These are phyloP conservation scores for Willisornis vidua DNA, from an alignment of 2,113 vertebrate species.

Conservation along the genomic window DNA sequence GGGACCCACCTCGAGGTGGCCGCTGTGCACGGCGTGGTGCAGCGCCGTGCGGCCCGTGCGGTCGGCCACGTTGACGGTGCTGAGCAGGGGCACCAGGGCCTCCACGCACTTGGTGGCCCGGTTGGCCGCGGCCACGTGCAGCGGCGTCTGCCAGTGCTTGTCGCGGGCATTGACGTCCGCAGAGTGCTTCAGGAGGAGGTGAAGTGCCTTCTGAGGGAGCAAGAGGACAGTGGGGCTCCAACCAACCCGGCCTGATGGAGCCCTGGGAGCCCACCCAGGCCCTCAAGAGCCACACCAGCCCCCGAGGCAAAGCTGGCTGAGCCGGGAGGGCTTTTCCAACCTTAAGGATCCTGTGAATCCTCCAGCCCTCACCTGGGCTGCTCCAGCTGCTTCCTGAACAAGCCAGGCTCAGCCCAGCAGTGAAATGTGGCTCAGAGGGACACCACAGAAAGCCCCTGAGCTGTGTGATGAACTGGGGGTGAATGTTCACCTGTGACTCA, in stretches of 20 bases:
- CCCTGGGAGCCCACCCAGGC: fast-evolving
- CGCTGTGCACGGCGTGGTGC: constrained; percentile 92
- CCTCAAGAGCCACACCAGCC: neutral
- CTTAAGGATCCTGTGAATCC: neutral
- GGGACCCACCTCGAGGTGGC: constrained; percentile 83
- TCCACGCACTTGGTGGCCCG: constrained; percentile 87
- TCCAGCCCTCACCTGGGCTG: neutral
- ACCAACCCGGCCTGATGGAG: fast-evolving
- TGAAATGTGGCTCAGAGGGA: neutral
- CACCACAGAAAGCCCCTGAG: neutral
- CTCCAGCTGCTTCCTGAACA: neutral
- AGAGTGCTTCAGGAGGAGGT: constrained; percentile 86
- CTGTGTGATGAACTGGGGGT: fast-evolving
- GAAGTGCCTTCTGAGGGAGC: constrained; percentile 83
- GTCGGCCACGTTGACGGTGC: constrained; percentile 87
- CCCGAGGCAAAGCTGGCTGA: neutral
- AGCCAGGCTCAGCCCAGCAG: neutral
- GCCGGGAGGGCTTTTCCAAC: neutral
- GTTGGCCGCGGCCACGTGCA: constrained; percentile 93
- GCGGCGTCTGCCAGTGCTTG: constrained; percentile 91
- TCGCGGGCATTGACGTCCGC: constrained; percentile 88
- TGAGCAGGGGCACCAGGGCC: constrained; percentile 84
- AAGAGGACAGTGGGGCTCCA: neutral
- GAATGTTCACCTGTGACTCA: neutral
- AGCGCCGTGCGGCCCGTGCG: constrained; percentile 89